These are phyloP conservation scores for Chamaea fasciata DNA, from an alignment of 2,113 vertebrate genomes.

Conservation along the genomic window DNA sequence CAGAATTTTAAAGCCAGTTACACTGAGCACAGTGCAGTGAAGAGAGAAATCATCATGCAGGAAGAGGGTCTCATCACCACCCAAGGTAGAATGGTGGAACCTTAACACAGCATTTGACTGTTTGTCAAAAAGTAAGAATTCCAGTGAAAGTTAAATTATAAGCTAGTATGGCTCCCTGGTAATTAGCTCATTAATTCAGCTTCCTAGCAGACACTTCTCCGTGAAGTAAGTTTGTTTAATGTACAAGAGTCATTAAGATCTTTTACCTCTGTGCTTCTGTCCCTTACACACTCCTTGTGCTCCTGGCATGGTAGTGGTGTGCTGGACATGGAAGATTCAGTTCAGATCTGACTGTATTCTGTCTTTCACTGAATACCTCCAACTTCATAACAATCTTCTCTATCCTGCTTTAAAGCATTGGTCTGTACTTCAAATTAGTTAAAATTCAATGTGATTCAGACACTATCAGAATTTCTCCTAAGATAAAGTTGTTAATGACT, in stretches of 20 bases:
- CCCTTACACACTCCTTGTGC: not conserved
- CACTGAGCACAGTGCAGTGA: not conserved
- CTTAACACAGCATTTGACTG: not conserved
- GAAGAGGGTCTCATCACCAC: not conserved
- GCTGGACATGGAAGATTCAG: not conserved
- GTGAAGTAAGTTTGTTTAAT: rapidly evolving
- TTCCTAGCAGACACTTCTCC: not conserved
- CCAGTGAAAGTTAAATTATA: not conserved
- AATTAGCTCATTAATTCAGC: not conserved
- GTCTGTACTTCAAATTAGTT: not conserved
- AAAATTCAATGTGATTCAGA: not conserved
- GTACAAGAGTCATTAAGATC: not conserved
- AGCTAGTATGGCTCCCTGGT: not conserved
- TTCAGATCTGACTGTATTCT: not conserved
- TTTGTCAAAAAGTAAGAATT: not conserved
- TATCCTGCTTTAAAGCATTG: not conserved
- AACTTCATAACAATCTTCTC: not conserved
- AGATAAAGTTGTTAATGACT: not conserved
- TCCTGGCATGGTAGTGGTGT: not conserved
- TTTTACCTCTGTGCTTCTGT: not conserved
- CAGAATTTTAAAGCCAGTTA: not conserved
- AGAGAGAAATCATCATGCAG: rapidly evolving
- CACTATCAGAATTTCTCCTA: not conserved
- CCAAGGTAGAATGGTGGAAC: rapidly evolving
- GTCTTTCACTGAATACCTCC: not conserved